These are phyloP conservation scores for Threskiornis aethiopicus DNA, from an alignment of 2,797 vertebrate genomes.

Conservation along the genomic window DNA sequence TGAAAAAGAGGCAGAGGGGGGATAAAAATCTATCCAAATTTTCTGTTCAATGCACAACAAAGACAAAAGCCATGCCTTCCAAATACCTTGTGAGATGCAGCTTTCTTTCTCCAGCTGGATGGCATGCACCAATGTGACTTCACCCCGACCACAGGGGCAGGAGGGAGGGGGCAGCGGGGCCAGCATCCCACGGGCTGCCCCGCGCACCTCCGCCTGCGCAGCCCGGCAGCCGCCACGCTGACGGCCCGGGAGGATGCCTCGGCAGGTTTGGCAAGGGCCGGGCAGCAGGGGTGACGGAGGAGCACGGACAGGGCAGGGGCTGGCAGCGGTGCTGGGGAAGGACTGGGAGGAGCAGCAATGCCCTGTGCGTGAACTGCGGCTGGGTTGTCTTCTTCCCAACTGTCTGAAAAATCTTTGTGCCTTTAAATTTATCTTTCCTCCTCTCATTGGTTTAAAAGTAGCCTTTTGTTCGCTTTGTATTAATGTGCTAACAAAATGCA, in stretches of 20 bases:
- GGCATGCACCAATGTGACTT: neutral
- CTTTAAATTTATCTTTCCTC: neutral
- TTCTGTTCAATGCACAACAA: too few species aligned
- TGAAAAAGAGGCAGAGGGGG: neutral
- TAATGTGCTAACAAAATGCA: neutral
- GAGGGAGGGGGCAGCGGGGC: neutral
- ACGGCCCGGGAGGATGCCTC: neutral
- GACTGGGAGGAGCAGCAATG: neutral
- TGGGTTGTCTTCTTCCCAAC: neutral
- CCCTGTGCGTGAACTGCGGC: fast-evolving
- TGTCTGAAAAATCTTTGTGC: neutral
- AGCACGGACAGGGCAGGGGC: neutral
- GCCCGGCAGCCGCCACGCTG: neutral
- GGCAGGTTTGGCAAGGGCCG: neutral
- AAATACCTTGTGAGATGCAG: neutral
- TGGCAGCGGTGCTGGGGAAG: neutral
- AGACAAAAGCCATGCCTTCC: neutral
- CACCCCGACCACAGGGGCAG: neutral
- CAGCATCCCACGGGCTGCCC: neutral
- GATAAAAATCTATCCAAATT: neutral
- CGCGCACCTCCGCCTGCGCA: too few species aligned
- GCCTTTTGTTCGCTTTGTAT: neutral
- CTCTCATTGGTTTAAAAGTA: neutral
- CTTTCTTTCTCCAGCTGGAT: too few species aligned
- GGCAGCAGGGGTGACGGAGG: neutral